Conservation (phyloP, 2,113 vertebrate genomes). For the Nyctibius bracteatus region DNA sequence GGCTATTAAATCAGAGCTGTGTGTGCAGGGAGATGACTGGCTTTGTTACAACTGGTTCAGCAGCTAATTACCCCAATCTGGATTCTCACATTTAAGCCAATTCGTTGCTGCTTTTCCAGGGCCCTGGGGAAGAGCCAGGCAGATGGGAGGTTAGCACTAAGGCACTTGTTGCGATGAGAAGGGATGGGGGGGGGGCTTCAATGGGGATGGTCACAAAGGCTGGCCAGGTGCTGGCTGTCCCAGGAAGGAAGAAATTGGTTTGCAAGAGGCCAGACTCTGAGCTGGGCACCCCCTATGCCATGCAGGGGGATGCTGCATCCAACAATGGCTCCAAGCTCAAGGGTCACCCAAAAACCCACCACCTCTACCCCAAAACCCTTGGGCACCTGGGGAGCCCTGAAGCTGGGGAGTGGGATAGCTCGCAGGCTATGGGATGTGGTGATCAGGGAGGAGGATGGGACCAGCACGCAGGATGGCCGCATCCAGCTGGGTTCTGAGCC, state of each 20-base stretch:
- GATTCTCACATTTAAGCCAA: not conserved
- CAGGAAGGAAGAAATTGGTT: not conserved
- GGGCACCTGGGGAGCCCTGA: no score
- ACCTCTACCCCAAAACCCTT: no score
- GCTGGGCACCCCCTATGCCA: not conserved
- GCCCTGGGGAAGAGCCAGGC: not conserved
- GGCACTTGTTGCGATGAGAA: not conserved
- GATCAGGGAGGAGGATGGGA: no score
- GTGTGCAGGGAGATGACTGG: slow-evolving; percentile 31
- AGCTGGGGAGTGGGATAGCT: no score
- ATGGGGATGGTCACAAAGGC: fast-evolving
- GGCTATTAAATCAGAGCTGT: slow-evolving; percentile 61
- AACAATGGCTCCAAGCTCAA: not conserved
- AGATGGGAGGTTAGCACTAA: fast-evolving
- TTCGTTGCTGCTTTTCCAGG: not conserved
- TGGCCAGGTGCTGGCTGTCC: fast-evolving
- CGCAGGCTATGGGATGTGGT: no score
- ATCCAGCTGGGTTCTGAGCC: not conserved
- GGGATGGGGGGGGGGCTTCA: fast-evolving
- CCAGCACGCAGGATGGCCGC: no score
- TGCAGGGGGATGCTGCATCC: not conserved
- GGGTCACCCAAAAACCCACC: not conserved
- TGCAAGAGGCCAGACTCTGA: not conserved
- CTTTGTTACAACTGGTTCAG: slow-evolving; percentile 40
- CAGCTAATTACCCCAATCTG: slow-evolving; percentile 38